Base-by-base conservation (phyloP, 2,797 vertebrate genomes). In the Lepus townsendii region DNA sequence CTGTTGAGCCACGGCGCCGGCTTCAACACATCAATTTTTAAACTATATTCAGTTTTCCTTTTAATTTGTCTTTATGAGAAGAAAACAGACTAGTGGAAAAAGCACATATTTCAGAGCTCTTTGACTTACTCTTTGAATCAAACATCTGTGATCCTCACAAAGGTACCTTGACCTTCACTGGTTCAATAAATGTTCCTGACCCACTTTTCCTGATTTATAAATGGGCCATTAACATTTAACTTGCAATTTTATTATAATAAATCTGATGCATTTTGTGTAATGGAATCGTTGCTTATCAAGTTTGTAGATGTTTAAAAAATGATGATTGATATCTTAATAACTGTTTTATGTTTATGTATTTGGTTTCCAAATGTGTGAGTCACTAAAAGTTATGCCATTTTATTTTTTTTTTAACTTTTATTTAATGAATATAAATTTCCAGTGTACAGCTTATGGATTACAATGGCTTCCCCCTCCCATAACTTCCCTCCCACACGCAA, bases 161-260 rank as follows among this genome's bases (percentile, higher is more conserved):
- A 38, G 24, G 19, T 7, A 1, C 4, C 69, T 2, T 75, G 52
- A 47, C 7, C 60, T 89, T 94, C 17, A 26, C n/a, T 60, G 24
- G 57, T 10, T 82, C 38, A 77, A 17, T 82, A 93, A 85, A 65
- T 65, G 68, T 89, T 88, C 35, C 62, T 78, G 24, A 63, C 0
- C 0, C 35, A 69, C 11, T 57, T 73, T 89, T 90, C 42, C 32
- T 66, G n/a, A 91, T 60, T 90, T 93, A 52, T 17, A 82, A 57
- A 54, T 63, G 20, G 86, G 5, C 87, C 2, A n/a, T 47, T 26
- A 57, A 79, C 24, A 71, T 83, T 91, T 62, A 88, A 14, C 19
- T 88, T 90, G 30, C 13, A 76, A 75, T 75, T 88, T 84, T 87
- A 68, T 80, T 26, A 63, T 79, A 27, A 90, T 94, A 94, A 73